Percentiles rank a stretch among this genome's conserved stretches.
Conservation (phyloP, 2,113 vertebrate genomes). For the Chroicocephalus ridibundus region DNA sequence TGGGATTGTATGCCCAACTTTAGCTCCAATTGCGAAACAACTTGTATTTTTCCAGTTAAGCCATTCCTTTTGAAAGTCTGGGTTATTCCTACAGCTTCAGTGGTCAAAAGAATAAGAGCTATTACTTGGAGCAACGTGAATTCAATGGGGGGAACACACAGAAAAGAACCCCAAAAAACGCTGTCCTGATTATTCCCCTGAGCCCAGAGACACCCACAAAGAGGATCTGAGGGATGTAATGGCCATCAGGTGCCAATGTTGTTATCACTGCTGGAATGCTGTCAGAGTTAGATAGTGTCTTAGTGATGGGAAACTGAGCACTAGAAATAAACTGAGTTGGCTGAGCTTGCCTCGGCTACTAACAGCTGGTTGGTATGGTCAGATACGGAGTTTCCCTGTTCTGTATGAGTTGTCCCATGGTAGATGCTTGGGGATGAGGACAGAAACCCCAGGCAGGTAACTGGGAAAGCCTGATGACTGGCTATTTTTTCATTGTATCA, state of each 20-base stretch:
- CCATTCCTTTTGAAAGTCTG: neutral
- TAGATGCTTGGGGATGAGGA: neutral
- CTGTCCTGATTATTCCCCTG: neutral
- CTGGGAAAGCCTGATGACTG: neutral
- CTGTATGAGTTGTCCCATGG: neutral
- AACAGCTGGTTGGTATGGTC: neutral
- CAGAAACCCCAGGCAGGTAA: neutral
- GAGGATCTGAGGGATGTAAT: conserved; percentile 77
- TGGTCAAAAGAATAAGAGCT: too few species aligned
- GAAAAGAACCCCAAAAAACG: neutral
- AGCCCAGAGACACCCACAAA: conserved; percentile 72
- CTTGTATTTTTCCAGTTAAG: neutral
- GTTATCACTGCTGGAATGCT: conserved; percentile 70
- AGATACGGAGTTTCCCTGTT: neutral
- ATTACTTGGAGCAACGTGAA: neutral
- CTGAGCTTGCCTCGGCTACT: neutral
- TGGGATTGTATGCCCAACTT: neutral
- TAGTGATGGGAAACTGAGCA: fast-evolving
- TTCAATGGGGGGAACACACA: neutral
- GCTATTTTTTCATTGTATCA: neutral
- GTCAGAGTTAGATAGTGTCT: neutral
- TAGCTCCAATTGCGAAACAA: neutral
- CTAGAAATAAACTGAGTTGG: neutral
- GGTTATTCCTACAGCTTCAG: neutral
- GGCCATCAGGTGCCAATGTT: conserved; percentile 76